Conservation (phyloP, 2,888 invertebrate genomes). For the Drosophila hawaiiensis region DNA sequence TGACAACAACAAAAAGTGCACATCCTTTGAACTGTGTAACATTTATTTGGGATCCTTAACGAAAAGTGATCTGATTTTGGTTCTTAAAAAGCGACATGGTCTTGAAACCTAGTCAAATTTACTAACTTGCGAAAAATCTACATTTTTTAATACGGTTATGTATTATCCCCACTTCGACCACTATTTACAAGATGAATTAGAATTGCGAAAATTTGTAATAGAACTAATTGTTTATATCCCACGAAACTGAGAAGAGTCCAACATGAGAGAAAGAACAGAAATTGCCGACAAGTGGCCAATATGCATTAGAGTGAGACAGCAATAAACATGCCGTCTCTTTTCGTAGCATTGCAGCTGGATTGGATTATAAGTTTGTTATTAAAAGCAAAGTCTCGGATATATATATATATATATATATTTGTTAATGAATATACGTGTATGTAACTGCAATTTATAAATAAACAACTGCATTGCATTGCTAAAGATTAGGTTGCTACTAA, state of each 20-base stretch:
- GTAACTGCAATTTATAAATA: no score
- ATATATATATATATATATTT: no score
- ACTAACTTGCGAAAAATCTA: not conserved
- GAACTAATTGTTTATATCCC: not conserved
- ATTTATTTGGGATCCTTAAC: not conserved
- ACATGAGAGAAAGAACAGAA: not conserved
- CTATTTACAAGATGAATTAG: not conserved
- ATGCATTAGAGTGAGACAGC: not conserved
- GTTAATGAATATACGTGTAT: no score
- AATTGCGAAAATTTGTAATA: not conserved
- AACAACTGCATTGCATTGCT: no score
- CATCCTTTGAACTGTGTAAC: not conserved
- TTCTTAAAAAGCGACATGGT: not conserved
- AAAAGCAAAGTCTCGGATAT: not conserved
- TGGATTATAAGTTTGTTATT: not conserved
- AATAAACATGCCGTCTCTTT: not conserved
- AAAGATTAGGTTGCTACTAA: not conserved
- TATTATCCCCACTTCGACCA: not conserved
- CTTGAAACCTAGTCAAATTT: no score
- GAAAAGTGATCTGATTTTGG: not conserved
- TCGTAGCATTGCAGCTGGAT: not conserved
- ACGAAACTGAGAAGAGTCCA: not conserved
- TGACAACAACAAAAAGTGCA: not conserved
- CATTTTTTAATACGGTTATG: not conserved
- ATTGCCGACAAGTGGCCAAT: not conserved